Evolutionary conservation across 1,140 invertebrate genomes (phyloP).

Genomic region (Bombus ignitus): DNA sequence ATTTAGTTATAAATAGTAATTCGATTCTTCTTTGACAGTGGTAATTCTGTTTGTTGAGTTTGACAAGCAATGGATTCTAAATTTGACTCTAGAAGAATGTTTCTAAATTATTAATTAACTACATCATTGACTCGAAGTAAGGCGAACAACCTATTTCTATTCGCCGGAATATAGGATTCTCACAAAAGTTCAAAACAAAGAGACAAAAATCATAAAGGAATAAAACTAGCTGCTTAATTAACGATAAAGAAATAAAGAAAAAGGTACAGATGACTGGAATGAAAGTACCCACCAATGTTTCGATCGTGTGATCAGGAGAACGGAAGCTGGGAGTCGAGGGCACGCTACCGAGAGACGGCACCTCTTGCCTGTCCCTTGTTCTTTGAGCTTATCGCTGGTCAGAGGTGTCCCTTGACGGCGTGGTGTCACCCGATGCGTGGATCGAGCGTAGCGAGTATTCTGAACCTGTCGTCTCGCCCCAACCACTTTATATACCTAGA

Average conservation of each 20-base stretch:
- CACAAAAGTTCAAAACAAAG: too few species aligned
- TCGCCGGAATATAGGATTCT: too few species aligned
- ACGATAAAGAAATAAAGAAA: neutral
- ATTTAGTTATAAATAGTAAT: too few species aligned
- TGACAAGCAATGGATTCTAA: too few species aligned
- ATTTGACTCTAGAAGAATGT: too few species aligned
- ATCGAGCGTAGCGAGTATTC: conserved; percentile 79
- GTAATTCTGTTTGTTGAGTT: too few species aligned
- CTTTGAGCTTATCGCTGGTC: conserved; percentile 6
- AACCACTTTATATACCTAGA: conserved; percentile 82
- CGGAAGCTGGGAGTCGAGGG: neutral
- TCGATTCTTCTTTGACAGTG: too few species aligned
- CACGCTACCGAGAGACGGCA: neutral
- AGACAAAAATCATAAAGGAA: neutral
- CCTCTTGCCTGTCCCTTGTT: conserved; percentile 18
- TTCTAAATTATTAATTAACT: too few species aligned
- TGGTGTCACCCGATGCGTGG: conserved; percentile 65
- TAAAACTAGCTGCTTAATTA: neutral
- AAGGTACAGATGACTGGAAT: too few species aligned
- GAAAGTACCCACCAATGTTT: conserved; percentile 4
- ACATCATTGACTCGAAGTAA: too few species aligned
- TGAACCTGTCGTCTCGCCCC: conserved; percentile 79
- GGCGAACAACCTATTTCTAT: too few species aligned
- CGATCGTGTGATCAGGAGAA: neutral
- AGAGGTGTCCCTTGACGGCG: conserved; percentile 6